These are phyloP conservation scores for Agapetus fuscipes DNA, from an alignment of 2,888 invertebrate genomes.

Conservation along the genomic window DNA sequence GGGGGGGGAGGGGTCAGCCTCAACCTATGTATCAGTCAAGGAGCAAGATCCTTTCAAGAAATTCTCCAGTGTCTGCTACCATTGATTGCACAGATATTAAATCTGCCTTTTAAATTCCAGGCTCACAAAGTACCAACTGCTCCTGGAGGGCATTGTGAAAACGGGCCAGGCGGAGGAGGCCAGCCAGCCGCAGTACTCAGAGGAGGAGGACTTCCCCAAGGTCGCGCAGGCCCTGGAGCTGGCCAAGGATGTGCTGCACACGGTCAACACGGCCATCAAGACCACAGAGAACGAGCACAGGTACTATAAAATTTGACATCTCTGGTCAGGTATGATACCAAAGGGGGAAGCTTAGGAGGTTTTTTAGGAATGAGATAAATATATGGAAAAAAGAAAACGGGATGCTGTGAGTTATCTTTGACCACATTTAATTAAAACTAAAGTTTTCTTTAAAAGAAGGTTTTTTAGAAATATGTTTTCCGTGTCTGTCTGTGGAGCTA, in stretches of 20 bases:
- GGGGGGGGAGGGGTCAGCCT: too few relatives aligned
- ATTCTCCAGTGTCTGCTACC: too few relatives aligned
- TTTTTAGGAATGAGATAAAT: background rate
- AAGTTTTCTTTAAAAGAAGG: too few relatives aligned
- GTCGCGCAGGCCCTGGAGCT: conserved; percentile 31
- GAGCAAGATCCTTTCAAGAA: too few relatives aligned
- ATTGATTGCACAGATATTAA: too few relatives aligned
- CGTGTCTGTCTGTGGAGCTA: too few relatives aligned
- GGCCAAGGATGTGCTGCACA: conserved; percentile 38
- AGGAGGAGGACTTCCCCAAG: conserved; percentile 28
- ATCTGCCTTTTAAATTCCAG: conserved; percentile 27
- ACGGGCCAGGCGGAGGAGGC: conserved; percentile 24
- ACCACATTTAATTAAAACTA: too few relatives aligned
- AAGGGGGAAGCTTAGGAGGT: too few relatives aligned
- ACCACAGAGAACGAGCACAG: conserved; percentile 42
- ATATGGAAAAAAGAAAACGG: background rate
- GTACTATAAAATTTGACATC: too few relatives aligned
- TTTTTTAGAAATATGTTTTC: too few relatives aligned
- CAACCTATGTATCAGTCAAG: too few relatives aligned
- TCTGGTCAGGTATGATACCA: background rate
- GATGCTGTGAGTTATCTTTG: too few relatives aligned
- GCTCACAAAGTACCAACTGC: conserved; percentile 41
- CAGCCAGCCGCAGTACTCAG: conserved; percentile 15
- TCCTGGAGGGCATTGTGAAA: conserved; percentile 37
- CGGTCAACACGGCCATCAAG: conserved; percentile 38